Base-by-base conservation (phyloP, 2,888 invertebrate genomes). In the Bhutanitis thaidina region DNA sequence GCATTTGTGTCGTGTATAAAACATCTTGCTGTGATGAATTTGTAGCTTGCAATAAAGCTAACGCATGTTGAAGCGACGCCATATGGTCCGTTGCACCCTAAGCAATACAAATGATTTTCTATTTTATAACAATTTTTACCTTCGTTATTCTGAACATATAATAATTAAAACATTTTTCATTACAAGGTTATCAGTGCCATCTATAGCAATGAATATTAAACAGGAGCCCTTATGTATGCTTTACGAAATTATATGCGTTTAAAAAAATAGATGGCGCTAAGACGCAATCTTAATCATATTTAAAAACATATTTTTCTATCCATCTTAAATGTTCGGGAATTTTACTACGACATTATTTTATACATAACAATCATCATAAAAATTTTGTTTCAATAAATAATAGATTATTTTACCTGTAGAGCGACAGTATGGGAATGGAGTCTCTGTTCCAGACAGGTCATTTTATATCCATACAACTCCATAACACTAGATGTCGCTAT, bases 391-490 rank as follows among this genome's bases (percentile, higher is more conserved):
- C n/a, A n/a, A n/a, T n/a, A 20, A 20, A 20, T 20, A 20, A 20
- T 5, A n/a, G n/a, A n/a, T 37, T 14, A 0, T 9, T 12, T 54
- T 65, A 82, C 90, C 80, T 86, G 89, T 56, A 82, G 70, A 0
- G 83, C 90, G 7, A 77, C 77, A 0, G 85, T 80, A 52, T 80
- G 88, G 5, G 79, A 84, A 55, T 88, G 87, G 12, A 90, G 60
- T 49, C 89, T 67, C 55, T 90, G 89, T 55, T 90, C 90, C 43
- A 90, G 61, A 29, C 87, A 88, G 0, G 91, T 89, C 73, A 94
- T 82, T 70, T 94, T 93, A 70, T 93, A 94, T 14, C 94, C 93
- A 51, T 93, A 94, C 54, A 94, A 66, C 69, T 94, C 94, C 92
- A 94, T 94, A 3, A 94, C 91, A 40, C 93, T 91, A 0, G 93